Evolutionary conservation across 2,888 invertebrate genomes (phyloP), one percentile per base, ranked within the genome.

Genomic region (Fragum whitleyi): DNA sequence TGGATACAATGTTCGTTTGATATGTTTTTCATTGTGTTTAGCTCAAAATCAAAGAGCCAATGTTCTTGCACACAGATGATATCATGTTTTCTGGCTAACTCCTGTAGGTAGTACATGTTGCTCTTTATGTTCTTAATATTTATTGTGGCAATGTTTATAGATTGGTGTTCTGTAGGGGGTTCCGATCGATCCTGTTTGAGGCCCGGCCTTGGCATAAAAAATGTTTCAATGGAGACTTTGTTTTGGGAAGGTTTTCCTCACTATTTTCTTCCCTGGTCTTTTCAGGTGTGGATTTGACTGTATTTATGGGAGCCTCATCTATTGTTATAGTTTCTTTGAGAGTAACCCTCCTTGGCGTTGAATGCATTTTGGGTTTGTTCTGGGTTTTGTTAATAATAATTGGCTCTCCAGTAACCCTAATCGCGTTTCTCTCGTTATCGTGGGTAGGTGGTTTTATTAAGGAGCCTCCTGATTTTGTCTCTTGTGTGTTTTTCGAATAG

Each of bases 31-130:
- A 62, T 29, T 14, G 19, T 14, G 6, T 62, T 62, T 32, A 32
- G 32, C 19, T 62, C 32, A 62, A 62, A 62, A 32, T 28, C 5
- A 21, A 14, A 62, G 16, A 62, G 62, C 62, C 62, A 62, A 19
- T 62, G 62, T n/a, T 62, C 62, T 32, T 62, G 62, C 21, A 65
- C 7, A 39, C 65, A 65, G n/a, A 19, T 9, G 2, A 65, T 39
- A 39, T 65, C 65, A 14, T 19, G 16, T 0, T 19, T 65, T n/a
- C 1, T 11, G 16, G 21, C 5, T n/a, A 65, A 32, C n/a, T n/a
- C 21, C 21, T 32, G 3, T 39, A 65, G 3, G 14, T 65, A 65
- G 2, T 7, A 1, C 19, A 1, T 2, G 29, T 65, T 65, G 6
- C 32, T n/a, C 39, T 65, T 65, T 5, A 65, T 23, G 21, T 65